Evolutionary conservation across 2,888 invertebrate genomes (phyloP).

Genomic region (Apamea monoglypha): DNA sequence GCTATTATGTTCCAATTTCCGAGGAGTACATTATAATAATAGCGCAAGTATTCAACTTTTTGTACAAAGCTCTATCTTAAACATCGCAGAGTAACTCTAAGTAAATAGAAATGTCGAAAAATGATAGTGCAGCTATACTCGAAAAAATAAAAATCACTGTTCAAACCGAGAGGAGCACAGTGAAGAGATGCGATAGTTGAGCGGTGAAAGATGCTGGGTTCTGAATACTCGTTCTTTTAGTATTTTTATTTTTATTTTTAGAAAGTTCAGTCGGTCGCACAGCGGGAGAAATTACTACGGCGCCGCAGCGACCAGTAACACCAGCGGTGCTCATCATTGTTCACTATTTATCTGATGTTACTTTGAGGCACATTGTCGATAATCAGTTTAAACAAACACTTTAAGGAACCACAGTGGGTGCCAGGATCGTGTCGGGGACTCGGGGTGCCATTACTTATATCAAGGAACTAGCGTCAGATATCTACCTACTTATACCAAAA

Average conservation of each 20-base stretch:
- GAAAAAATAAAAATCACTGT: constrained; percentile 72
- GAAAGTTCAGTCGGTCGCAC: constrained; percentile 88
- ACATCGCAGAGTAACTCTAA: constrained; percentile 62
- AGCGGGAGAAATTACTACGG: constrained; percentile 87
- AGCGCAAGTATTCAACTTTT: constrained; percentile 58
- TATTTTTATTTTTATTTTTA: constrained; percentile 88
- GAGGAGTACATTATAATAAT: constrained; percentile 70
- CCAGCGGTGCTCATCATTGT: constrained; percentile 84
- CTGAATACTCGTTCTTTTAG: constrained; percentile 87
- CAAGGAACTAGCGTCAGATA: constrained; percentile 73
- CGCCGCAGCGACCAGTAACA: constrained; percentile 77
- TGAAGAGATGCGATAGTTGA: constrained; percentile 83
- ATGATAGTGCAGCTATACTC: constrained; percentile 63
- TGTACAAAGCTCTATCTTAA: constrained; percentile 67
- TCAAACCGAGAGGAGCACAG: constrained; percentile 72
- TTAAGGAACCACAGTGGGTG: neutral
- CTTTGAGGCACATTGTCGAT: constrained; percentile 63
- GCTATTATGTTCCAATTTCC: constrained; percentile 72
- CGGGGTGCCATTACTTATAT: constrained; percentile 15
- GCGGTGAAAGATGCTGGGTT: constrained; percentile 88
- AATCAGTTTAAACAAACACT: constrained; percentile 39
- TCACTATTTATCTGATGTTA: constrained; percentile 81
- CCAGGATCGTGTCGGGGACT: constrained; percentile 9
- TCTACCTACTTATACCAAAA: constrained; percentile 74
- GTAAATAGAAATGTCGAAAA: constrained; percentile 67